Evolutionary conservation across 1,140 invertebrate species (phyloP), one percentile per base, ranked within the genome.

Genomic region (Nomia melanderi): DNA sequence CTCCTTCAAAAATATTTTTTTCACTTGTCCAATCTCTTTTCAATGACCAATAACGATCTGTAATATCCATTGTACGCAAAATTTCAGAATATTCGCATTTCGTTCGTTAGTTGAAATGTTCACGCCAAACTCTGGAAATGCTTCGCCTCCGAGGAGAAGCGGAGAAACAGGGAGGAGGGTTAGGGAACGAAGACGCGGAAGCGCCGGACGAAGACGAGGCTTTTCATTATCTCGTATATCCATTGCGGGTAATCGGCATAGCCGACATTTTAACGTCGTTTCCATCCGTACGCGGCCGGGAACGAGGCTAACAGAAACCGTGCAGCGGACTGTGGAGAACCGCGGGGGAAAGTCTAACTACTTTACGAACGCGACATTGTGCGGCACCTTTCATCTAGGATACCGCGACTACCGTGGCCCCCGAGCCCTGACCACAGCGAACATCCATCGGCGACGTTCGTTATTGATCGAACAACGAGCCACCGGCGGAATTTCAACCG

Each of bases 141-240:
- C 9, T 54, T 54, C 23, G 44, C 44, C 44, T 47, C 20, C 20
- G 12, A 27, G n/a, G 27, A 11, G 53, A 54, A 27, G 20, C 25
- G 53, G 53, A 27, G 1, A 12, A n/a, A 27, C n/a, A 20, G 2
- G 5, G 25, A 2, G 33, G 14, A 17, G 29, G 25, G 25, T 27
- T 36, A 57, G 36, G 54, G 23, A 20, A 11, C 59, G n/a, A n/a
- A 62, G 57, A 62, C 33, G 27, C 29, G 71, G 74, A 70, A 66
- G 54, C 50, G 65, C 29, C 74, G 20, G 33, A 47, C 44, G 60
- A 20, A 71, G 62, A 53, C 73, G 78, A 59, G 66, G 78, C 85
- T 90, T 88, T 89, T 89, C 86, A 88, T 90, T 90, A 90, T 88
- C 84, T 90, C 85, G 77, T 79, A 83, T 85, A 88, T 90, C 86